phyloP scores from a whole-genome alignment of 2,888 invertebrate species.

The Xestia rhomboidea region DNA sequence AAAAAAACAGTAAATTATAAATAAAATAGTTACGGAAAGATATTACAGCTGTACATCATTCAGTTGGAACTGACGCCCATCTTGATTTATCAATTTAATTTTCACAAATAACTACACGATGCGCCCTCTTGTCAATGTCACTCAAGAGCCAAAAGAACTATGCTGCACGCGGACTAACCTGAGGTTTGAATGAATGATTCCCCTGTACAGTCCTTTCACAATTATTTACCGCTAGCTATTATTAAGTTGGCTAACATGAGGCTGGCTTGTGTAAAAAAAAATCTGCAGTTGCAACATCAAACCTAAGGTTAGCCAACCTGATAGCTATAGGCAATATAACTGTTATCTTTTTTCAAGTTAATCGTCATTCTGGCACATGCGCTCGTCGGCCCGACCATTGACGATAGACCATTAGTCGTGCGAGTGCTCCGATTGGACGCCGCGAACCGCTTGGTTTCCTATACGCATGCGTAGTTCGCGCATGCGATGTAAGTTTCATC shows the following conservation, averaged over 20 bases:
- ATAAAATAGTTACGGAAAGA: background rate
- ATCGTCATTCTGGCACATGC: background rate
- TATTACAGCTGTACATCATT: background rate
- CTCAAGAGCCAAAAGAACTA: background rate
- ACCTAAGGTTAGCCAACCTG: background rate
- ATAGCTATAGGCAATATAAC: background rate
- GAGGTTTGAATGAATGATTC: background rate
- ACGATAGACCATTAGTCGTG: background rate
- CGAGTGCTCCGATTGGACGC: background rate
- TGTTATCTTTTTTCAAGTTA: background rate
- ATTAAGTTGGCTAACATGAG: background rate
- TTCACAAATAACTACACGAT: too few relatives aligned
- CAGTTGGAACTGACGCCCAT: background rate
- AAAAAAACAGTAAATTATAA: background rate
- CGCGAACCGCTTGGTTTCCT: background rate
- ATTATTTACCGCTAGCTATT: background rate
- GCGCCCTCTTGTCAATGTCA: background rate
- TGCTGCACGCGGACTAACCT: background rate
- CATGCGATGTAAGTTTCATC: background rate
- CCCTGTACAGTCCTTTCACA: background rate
- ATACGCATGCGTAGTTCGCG: background rate
- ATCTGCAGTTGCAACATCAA: background rate
- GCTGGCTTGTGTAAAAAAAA: too few relatives aligned
- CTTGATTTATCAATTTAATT: too few relatives aligned
- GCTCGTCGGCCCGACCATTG: background rate